Evolutionary conservation across 2,888 invertebrate genomes (phyloP), one percentile per base, ranked within the genome.

Genomic region (Archaeoteleia sp.): DNA sequence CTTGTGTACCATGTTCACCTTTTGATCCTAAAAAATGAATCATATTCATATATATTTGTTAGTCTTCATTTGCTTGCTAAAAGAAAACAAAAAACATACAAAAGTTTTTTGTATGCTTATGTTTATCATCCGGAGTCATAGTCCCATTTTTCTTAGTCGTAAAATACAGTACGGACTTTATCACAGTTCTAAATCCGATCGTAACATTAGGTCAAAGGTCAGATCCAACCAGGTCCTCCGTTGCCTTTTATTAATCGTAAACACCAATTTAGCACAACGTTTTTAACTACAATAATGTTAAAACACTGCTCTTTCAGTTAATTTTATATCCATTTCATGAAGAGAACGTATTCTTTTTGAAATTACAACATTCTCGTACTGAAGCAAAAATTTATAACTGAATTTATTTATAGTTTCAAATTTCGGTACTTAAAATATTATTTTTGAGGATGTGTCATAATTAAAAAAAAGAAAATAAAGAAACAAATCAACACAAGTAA

Each of bases 1-100:
- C 95, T 1, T 91, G 88, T 1, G 91, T 89, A 0, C 96, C 96
- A 27, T 88, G 86, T 66, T 93, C 91, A 32, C 95, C 94, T 77
- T 90, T 89, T 12, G 90, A 90, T 55, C 95, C 96, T 89, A 88
- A 61, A 71, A 71, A 27, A 8, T 20, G 5, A 20, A 5, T 20
- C 20, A 20, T n/a, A n/a, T n/a, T n/a, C n/a, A n/a, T n/a, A n/a
- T n/a, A n/a, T n/a, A 51, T 49, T 49, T 54, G 51, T 7, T 5
- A 29, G n/a, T n/a, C n/a, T n/a, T n/a, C n/a, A n/a, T n/a, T n/a
- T n/a, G n/a, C n/a, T n/a, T n/a, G n/a, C 20, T 5, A 2, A 20
- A 20, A 4, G 20, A 20, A 20, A 20, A 20, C 5, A 20, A 20
- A 2, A 20, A 20, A 20, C 20, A 20, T 32, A 9, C 9, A 32